Evolutionary conservation across 2,888 invertebrate species (phyloP).

Genomic region (Trisateles emortualis): DNA sequence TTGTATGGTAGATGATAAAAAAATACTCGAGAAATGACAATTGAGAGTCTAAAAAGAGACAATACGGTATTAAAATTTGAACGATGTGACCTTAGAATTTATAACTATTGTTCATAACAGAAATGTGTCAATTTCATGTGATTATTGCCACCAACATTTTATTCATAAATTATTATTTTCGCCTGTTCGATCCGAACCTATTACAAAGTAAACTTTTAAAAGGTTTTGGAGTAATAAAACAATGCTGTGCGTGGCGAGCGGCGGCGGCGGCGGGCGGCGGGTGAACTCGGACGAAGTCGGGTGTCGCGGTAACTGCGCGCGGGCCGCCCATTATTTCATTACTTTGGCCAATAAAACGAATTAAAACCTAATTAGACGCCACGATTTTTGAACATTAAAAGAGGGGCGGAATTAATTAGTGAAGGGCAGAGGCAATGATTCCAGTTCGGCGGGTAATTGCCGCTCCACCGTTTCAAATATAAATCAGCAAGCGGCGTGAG

Average conservation of each 20-base stretch:
- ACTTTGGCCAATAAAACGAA: constrained; percentile 84
- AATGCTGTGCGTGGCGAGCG: constrained; percentile 53
- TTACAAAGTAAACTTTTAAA: constrained; percentile 49
- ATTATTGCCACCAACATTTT: constrained; percentile 12
- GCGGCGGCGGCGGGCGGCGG: constrained; percentile 24
- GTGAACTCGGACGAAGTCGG: constrained; percentile 15
- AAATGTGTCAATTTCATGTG: background rate
- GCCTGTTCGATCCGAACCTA: constrained; percentile 19
- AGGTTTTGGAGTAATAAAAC: constrained; percentile 54
- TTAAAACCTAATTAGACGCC: constrained; percentile 86
- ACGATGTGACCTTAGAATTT: too few species aligned
- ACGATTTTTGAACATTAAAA: constrained; percentile 86
- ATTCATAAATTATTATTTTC: constrained; percentile 33
- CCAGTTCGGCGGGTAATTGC: constrained; percentile 81
- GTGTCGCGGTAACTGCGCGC: constrained; percentile 58
- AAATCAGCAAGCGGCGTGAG: constrained; percentile 59
- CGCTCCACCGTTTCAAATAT: constrained; percentile 70
- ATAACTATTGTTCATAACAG: too few species aligned
- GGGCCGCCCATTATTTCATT: constrained; percentile 74
- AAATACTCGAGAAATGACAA: too few species aligned
- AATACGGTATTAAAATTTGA: too few species aligned
- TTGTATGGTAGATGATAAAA: too few species aligned
- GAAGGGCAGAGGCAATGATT: constrained; percentile 81
- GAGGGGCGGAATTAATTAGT: constrained; percentile 85
- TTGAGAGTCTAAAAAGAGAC: too few species aligned